Evolutionary conservation across 2,888 invertebrate genomes (phyloP), one percentile per base, ranked within the genome.

Genomic region (Stenchaetothrips biformis): DNA sequence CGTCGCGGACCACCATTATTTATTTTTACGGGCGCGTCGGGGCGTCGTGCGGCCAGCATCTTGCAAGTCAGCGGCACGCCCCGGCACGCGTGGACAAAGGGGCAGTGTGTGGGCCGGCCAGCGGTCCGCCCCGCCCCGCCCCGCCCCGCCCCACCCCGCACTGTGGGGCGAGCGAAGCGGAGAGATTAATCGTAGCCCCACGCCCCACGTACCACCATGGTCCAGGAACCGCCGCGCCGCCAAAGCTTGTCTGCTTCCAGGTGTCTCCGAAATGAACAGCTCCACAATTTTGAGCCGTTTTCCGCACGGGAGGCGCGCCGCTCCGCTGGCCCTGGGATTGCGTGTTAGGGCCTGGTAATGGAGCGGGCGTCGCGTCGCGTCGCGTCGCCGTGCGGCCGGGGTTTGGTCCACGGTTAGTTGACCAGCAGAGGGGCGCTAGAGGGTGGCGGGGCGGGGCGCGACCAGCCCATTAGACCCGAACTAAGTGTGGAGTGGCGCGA

Each of bases 361-460:
- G 37, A 37, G n/a, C n/a, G n/a, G n/a, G 67, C 67, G 67, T 18
- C n/a, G 21, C 67, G n/a, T n/a, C n/a, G 67, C 67, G n/a, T n/a
- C n/a, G 67, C 6, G 67, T 21, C 21, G n/a, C 37, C n/a, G n/a
- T n/a, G n/a, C n/a, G n/a, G n/a, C n/a, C 21, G 21, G 21, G 67
- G 21, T 74, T 74, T 74, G 67, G 67, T 21, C 67, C 67, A 74
- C 67, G 67, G 67, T 74, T 74, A 74, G 67, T 74, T 74, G 67
- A 74, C 67, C 67, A 74, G 37, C 37, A 37, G 37, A 37, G 4
- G 37, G 37, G 37, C 37, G 37, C 37, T 37, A 37, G 67, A 74
- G 67, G 67, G 67, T 59, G 67, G 25, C 67, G 67, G n/a, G 4
- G 62, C n/a, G 62, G n/a, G 62, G 16, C 18, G 59, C 59, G 59